Base-by-base conservation (phyloP, 1,140 invertebrate genomes). In the Campoletis sonorensis region DNA sequence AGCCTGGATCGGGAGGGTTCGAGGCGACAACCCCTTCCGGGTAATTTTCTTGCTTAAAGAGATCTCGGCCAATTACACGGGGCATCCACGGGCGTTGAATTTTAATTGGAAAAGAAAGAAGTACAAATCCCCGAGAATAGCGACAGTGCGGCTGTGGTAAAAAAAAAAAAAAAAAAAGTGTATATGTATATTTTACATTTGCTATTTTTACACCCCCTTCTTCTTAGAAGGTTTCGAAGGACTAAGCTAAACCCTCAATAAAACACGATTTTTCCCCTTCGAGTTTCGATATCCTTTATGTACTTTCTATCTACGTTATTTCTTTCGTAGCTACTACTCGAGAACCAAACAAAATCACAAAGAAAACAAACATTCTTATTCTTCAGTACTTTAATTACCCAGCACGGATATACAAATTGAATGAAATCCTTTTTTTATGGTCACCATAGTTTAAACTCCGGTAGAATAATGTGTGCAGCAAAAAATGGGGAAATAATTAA, bases 41-140 rank as follows among this genome's bases (percentile, higher is more conserved):
- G 86, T 91, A 91, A 92, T 91, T 91, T 91, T 90, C 87, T 84
- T 87, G 85, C 86, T 89, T 91, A 91, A 92, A 89, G 87, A 91
- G 90, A 90, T 90, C 88, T 88, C 86, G 86, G 86, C 89, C 89
- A 91, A 91, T 92, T 92, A 92, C 89, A 86, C 88, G 86, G 83
- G 81, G 85, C 84, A 85, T 89, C 87, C 87, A 86, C 85, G 86
- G 84, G 83, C 87, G 87, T 87, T 90, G 89, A 91, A 91, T 91
- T 91, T 91, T 90, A 92, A 92, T 91, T 90, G 88, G 85, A 86
- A 85, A 88, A 87, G 83, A 88, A 70, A 86, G 82, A 79, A 78
- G 76, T 78, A 78, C 76, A 78, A 78, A 78, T 61, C 54, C 76
- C 51, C 18, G 40, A 51, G 84, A 85, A 81, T 58, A 82, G 75